Evolutionary conservation across 2,888 invertebrate genomes (phyloP).

Genomic region (Branchellion lobata): DNA sequence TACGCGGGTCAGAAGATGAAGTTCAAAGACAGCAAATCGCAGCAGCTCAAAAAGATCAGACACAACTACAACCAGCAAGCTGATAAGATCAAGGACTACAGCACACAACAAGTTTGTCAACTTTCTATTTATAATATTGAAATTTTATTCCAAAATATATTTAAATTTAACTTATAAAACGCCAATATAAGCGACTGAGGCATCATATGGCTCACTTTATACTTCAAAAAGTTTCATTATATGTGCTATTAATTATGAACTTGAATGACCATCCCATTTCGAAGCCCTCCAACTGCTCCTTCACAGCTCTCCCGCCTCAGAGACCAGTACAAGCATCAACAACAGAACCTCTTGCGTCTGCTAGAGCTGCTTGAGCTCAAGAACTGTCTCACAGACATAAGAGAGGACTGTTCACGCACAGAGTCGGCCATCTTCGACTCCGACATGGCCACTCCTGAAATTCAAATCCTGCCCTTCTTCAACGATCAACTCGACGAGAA

Average conservation of each 20-base stretch:
- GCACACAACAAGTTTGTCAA: slow-evolving; percentile 72
- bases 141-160: too few species aligned
- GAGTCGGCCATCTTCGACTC: slow-evolving; percentile 69
- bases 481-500: not conserved
- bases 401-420: slow-evolving; percentile 71
- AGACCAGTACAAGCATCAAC: slow-evolving; percentile 92
- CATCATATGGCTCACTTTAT: not conserved
- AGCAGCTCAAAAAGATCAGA: slow-evolving; percentile 86
- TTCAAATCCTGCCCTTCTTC: not conserved
- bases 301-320: slow-evolving; percentile 83
- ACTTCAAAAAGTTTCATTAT: not conserved
- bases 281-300: too few species aligned
- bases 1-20: slow-evolving; percentile 84
- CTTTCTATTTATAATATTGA: too few species aligned
- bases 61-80: slow-evolving; percentile 94
- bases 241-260: too few species aligned
- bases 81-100: slow-evolving; percentile 89
- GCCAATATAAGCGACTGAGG: not conserved
- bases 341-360: slow-evolving; percentile 88
- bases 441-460: slow-evolving; percentile 48
- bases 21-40: slow-evolving; percentile 84
- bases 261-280: too few species aligned
- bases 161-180: not conserved
- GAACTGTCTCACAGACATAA: slow-evolving; percentile 71
- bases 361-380: slow-evolving; percentile 90